A percentile compares a stretch with the other conserved stretches of the same genome.
Evolutionary conservation across 35 echinoderm and acorn worm species (phyloP).

Genomic region (Apostichopus japonicus): DNA sequence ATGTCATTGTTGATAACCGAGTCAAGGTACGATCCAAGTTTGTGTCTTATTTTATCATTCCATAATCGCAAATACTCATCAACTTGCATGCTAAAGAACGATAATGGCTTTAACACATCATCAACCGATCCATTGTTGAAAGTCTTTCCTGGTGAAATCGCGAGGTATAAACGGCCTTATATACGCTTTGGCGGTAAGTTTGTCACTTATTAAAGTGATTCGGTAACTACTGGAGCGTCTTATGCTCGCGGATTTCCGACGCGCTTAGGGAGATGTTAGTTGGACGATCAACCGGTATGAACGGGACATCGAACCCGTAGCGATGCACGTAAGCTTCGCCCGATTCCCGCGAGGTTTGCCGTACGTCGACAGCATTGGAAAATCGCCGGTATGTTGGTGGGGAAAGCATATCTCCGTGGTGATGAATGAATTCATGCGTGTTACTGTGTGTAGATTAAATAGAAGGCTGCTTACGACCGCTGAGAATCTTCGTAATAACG

Average conservation of each 20-base stretch:
- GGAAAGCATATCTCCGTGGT: constrained; percentile 9
- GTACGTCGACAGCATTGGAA: constrained; percentile 14
- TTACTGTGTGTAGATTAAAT: not conserved
- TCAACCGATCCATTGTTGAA: not conserved
- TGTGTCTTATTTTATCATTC: no score
- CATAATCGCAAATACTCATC: not conserved
- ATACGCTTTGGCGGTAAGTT: not conserved
- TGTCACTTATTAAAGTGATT: not conserved
- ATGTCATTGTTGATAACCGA: no score
- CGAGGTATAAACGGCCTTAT: not conserved
- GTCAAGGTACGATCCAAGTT: no score
- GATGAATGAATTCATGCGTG: constrained; percentile 25
- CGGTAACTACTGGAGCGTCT: not conserved
- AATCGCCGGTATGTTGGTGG: constrained; percentile 10
- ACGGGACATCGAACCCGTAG: not conserved
- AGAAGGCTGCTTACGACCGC: not conserved
- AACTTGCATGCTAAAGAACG: not conserved
- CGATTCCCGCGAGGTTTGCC: constrained; percentile 26
- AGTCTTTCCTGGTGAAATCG: not conserved
- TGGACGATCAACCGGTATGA: not conserved
- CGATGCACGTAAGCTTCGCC: not conserved
- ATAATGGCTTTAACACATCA: not conserved
- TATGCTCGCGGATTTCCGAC: not conserved
- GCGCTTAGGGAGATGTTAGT: not conserved
- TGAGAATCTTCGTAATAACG: not conserved